Evolutionary conservation across 2,113 vertebrate species (phyloP).

Genomic region (Varanus komodoensis): DNA sequence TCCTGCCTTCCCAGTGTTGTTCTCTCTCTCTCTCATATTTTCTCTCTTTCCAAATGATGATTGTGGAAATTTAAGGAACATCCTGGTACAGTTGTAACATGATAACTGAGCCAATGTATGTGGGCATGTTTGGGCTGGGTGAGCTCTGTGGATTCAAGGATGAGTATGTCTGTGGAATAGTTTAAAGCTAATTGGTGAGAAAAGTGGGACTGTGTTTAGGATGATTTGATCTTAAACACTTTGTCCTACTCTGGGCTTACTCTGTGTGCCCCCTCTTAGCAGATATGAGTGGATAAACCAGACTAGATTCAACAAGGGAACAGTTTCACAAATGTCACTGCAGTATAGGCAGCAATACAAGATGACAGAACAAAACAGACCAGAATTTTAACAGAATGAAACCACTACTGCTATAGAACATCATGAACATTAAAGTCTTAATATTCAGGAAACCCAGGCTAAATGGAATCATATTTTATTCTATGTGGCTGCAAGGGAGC

Average conservation of each 20-base stretch:
- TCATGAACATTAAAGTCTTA: too few relatives aligned
- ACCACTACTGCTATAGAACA: too few relatives aligned
- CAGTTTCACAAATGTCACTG: too few relatives aligned
- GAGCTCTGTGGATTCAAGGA: neutral
- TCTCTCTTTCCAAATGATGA: neutral
- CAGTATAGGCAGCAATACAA: too few relatives aligned
- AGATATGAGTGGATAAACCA: too few relatives aligned
- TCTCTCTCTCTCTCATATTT: neutral
- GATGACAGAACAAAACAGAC: too few relatives aligned
- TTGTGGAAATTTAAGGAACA: neutral
- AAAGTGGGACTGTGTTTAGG: neutral
- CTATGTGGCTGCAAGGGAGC: too few relatives aligned
- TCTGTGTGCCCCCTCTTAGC: neutral
- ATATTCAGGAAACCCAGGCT: too few relatives aligned
- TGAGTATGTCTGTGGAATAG: neutral
- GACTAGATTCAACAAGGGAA: too few relatives aligned
- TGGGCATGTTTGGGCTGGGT: neutral
- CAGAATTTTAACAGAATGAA: too few relatives aligned
- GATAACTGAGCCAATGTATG: neutral
- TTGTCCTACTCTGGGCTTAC: neutral
- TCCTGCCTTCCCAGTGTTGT: neutral
- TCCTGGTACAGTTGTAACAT: neutral
- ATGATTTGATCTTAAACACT: neutral
- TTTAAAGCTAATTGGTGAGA: neutral
- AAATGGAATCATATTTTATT: neutral